Base-by-base conservation (phyloP, 2,888 invertebrate genomes). In the Sepioteuthis lessoniana region DNA sequence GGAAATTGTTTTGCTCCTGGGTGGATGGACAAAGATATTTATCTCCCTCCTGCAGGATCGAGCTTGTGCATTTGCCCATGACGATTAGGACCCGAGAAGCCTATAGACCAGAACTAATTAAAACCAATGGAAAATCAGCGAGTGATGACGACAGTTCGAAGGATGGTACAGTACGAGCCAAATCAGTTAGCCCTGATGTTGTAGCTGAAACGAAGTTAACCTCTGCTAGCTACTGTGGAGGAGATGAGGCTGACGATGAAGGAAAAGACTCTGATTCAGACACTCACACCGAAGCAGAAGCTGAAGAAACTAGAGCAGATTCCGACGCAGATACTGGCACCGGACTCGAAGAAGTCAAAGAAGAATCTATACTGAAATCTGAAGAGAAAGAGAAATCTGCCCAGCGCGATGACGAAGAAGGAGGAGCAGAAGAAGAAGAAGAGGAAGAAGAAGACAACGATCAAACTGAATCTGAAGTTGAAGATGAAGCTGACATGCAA, bases 31-130 rank as follows among this genome's bases (percentile, higher is more conserved):
- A 93, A 50, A 55, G 55, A 50, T 93, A 93, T 93, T 60, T 60
- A 93, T 93, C 93, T 93, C 93, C 93, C 93, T 93, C 93, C 93
- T 38, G 37, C 93, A 93, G 93, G 93, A 93, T 93, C 60, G 55
- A 93, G 93, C 55, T 93, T 38, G 55, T 93, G 50, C 93, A 93
- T 38, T 35, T 28, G 28, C 93, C 93, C 28, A 60, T 93, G 93
- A 60, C 60, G 35, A 50, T 50, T 55, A 37, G 92, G 47, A 92
- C 46, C 92, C 42, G 92, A 92, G 92, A 91, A 91, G 38, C 91
- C 91, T 91, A 91, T 46, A 93, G 50, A 50, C 93, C 93, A 8
- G 55, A 50, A 35, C 38, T 93, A 31, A 60, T 93, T 55, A 93
- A 93, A 60, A 50, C 50, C 42, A 47, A 47, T n/a, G 92, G 42